phyloP scores from a whole-genome alignment of 2,888 invertebrate species.

The Platycheirus rosarum region DNA sequence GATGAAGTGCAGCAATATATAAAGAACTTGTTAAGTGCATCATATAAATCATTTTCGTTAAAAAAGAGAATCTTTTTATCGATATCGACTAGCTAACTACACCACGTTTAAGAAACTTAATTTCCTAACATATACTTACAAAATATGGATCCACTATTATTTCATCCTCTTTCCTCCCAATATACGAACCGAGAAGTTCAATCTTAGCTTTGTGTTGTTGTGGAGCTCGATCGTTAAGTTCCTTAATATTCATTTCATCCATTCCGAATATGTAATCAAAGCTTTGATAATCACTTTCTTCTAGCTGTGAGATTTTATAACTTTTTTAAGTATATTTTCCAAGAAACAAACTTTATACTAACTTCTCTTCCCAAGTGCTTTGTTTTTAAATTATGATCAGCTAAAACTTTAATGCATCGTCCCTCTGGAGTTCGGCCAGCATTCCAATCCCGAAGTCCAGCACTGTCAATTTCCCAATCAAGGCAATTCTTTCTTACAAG shows the following conservation, averaged over 20 bases:
- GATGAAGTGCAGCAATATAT: too few species aligned
- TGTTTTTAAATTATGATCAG: slow-evolving; percentile 85
- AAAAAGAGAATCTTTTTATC: too few species aligned
- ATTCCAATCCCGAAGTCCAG: slow-evolving; percentile 93
- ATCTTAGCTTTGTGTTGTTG: slow-evolving; percentile 87
- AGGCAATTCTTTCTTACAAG: slow-evolving; percentile 79
- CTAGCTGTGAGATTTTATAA: slow-evolving; percentile 85
- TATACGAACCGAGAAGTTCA: slow-evolving; percentile 90
- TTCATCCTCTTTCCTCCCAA: slow-evolving; percentile 87
- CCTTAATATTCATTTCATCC: slow-evolving; percentile 92
- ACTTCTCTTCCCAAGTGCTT: slow-evolving; percentile 86
- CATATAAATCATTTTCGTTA: too few species aligned
- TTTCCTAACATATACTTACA: slow-evolving; percentile 84
- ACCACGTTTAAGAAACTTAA: too few species aligned
- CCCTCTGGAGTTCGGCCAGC: slow-evolving; percentile 90
- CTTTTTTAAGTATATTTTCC: background rate
- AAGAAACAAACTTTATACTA: background rate
- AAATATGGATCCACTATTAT: slow-evolving; percentile 95
- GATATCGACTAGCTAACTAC: too few species aligned
- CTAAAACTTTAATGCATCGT: slow-evolving; percentile 85
- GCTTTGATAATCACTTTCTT: slow-evolving; percentile 87
- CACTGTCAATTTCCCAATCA: slow-evolving; percentile 93
- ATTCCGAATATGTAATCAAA: slow-evolving; percentile 97
- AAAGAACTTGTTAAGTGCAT: too few species aligned
- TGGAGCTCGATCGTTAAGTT: slow-evolving; percentile 85